These are phyloP conservation scores for Axea sp. DNA, from an alignment of 2,888 invertebrate species.

Conservation along the genomic window DNA sequence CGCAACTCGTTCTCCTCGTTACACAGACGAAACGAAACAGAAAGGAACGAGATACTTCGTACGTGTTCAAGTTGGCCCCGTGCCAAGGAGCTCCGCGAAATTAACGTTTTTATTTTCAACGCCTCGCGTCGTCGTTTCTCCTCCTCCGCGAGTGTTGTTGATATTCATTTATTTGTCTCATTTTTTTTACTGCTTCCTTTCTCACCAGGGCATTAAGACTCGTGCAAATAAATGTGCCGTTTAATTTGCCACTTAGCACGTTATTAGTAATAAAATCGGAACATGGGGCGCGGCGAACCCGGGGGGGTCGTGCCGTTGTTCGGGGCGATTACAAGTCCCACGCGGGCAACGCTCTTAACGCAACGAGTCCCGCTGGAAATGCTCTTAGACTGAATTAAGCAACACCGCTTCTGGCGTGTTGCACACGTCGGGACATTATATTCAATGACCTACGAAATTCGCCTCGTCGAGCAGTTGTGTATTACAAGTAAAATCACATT, in stretches of 20 bases:
- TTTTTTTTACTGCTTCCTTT: background rate
- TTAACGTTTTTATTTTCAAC: slow-evolving; percentile 65
- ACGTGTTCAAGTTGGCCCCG: slow-evolving; percentile 62
- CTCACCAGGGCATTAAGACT: no score
- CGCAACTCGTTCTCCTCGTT: slow-evolving; percentile 67
- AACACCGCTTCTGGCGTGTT: slow-evolving; percentile 53
- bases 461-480: slow-evolving; percentile 25
- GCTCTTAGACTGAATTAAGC: slow-evolving; percentile 65
- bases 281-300: slow-evolving; percentile 1
- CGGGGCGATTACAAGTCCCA: slow-evolving; percentile 70
- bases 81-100: slow-evolving; percentile 68
- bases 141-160: background rate
- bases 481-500: slow-evolving; percentile 36
- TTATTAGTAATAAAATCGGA: slow-evolving; percentile 52
- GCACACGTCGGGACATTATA: slow-evolving; percentile 48
- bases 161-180: slow-evolving; percentile 29
- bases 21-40: slow-evolving; percentile 56
- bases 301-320: slow-evolving; percentile 65
- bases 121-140: slow-evolving; percentile 42
- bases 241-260: slow-evolving; percentile 25
- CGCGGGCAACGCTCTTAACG: slow-evolving; percentile 63
- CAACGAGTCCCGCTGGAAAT: slow-evolving; percentile 63
- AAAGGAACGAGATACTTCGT: slow-evolving; percentile 50
- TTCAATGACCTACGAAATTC: slow-evolving; percentile 43
- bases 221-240: slow-evolving; percentile 5